Evolutionary conservation across 2,797 vertebrate genomes (phyloP), one percentile per base, ranked within the genome.

Genomic region (Tarsius wallacei): DNA sequence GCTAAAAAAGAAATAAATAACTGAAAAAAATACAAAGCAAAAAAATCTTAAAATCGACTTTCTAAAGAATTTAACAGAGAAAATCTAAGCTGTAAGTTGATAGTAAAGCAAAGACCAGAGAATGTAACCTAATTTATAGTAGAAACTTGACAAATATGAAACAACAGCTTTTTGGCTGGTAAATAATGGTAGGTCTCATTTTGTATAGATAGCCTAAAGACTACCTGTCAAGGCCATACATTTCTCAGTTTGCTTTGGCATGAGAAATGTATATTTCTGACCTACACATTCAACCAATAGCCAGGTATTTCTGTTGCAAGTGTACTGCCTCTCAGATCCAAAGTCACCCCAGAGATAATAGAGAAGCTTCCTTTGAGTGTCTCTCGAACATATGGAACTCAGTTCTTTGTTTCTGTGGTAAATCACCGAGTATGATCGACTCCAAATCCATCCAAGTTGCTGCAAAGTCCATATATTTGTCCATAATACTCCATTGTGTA

Each of bases 121-220:
- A 1, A 10, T 82, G 66, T 59, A 86, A 73, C 5, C 15, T 42
- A 86, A 82, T 77, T 49, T 78, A 26, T 57, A 66, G 47, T 2
- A 70, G 24, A 92, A 97, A 64, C n/a, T 80, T 66, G 13, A 31
- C 49, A 87, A 70, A 70, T 70, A 36, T 36, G 66, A 70, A 33
- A 10, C 2, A 17, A 2, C 21, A 36, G 66, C 3, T 33, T 70
- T 70, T 19, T 5, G n/a, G n/a, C 36, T n/a, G 66, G 19, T 70
- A 63, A 90, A 77, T 51, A 42, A 42, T 42, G 42, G 2, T 6
- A 80, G 8, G 19, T 33, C 70, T 33, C 13, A 59, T 55, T 80
- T 93, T 93, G 51, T 21, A 73, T n/a, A 33, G 15, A 7, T 42
- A 74, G 4, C 1, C 36, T 87, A 63, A 90, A 83, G 28, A 87